Evolutionary conservation across 2,888 invertebrate species (phyloP), one percentile per base, ranked within the genome.

Genomic region (Trichogramma evanescens): DNA sequence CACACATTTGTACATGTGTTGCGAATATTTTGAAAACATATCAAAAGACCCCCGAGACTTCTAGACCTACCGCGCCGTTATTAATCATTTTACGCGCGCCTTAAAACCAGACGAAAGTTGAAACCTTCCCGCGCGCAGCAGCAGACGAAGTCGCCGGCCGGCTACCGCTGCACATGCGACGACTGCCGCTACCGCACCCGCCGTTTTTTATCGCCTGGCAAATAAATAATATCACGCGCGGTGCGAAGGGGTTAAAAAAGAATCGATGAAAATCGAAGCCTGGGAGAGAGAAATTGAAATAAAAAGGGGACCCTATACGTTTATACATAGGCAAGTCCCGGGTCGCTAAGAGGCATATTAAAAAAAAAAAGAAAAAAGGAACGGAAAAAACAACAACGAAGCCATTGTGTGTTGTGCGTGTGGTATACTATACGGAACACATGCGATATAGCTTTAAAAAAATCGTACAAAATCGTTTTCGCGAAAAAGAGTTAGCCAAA

Each of bases 241-340:
- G 44, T 9, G 7, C 46, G 3, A 38, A 48, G n/a, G 46, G 49
- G 40, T 26, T 41, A 46, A 45, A n/a, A 44, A 44, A 46, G 58
- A 42, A 58, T 55, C 62, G 56, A 63, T 63, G 62, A 63, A 63
- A 63, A 59, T 57, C 54, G 62, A 62, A 56, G 56, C 59, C 10
- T 26, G 26, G 26, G 26, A 26, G 26, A 26, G 26, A 26, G 26
- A 26, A 26, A 26, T 26, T 26, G 26, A 26, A 26, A 26, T 26
- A 26, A 26, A 26, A 26, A 26, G 26, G 26, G 26, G 26, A 26
- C 26, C 26, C 26, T 2, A 26, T 26, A 26, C 26, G 26, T 26
- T 26, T 26, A 26, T 26, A 26, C 26, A 26, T 26, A 26, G 26
- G 26, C 26, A 26, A 26, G 26, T 26, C 26, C 26, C 26, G 26